Evolutionary conservation across 1,140 invertebrate species (phyloP).

Genomic region (Frieseomelitta varia): DNA sequence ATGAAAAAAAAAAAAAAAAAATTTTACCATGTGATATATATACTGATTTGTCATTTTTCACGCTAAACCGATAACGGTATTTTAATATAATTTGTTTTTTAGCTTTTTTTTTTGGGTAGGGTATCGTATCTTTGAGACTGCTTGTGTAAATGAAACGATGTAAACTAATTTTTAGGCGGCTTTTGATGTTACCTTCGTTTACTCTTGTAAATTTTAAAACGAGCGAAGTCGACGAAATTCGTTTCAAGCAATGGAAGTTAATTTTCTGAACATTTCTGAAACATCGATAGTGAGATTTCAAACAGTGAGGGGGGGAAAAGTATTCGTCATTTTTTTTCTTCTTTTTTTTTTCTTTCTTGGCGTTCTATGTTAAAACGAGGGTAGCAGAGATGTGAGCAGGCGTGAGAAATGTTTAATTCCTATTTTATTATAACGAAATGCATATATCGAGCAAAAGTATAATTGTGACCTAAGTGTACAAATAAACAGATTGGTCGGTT

Average conservation of each 20-base stretch:
- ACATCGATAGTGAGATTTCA: background rate
- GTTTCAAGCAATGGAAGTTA: background rate
- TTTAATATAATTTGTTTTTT: constrained; percentile 40
- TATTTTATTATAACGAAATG: constrained; percentile 19
- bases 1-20: background rate
- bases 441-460: constrained; percentile 29
- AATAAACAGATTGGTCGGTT: constrained; percentile 25
- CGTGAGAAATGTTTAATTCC: constrained; percentile 40
- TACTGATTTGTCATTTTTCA: constrained; percentile 35
- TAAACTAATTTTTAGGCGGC: constrained; percentile 43
- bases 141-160: constrained; percentile 35
- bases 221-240: background rate
- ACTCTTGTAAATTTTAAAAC: background rate
- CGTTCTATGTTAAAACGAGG: constrained; percentile 16
- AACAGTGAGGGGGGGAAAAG: background rate
- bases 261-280: background rate
- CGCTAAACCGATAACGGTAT: constrained; percentile 25
- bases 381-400: constrained; percentile 38
- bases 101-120: background rate
- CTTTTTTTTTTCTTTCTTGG: no score
- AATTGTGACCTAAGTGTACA: constrained; percentile 46
- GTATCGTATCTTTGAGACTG: constrained; percentile 31
- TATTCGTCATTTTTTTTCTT: background rate
- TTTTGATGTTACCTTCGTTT: constrained; percentile 54
- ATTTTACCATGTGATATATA: constrained; percentile 20